Evolutionary conservation across 1,140 invertebrate species (phyloP), one percentile per base, ranked within the genome.

Genomic region (Brachystomella parvula): DNA sequence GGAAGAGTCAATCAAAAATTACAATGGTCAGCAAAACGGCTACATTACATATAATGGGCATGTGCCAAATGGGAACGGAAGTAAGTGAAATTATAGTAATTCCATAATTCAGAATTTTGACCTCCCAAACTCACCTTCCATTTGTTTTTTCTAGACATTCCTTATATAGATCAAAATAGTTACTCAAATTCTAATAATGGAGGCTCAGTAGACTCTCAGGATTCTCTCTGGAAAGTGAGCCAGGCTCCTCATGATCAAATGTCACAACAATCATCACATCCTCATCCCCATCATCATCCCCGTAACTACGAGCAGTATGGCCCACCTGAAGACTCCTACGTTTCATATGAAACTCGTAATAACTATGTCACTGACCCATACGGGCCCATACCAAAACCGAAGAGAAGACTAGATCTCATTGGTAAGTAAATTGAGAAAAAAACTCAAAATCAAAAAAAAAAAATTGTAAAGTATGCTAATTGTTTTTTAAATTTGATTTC

Each of bases 191-290:
- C 89, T 61, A 91, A 92, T 79, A 92, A 94, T 78, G 90, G 90
- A 28, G 90, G 92, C 60, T 92, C 90, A 63, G 90, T 94, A 39
- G 92, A 94, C 79, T 93, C 90, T 0, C 92, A 94, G 77, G 92
- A 94, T 77, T 94, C 90, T n/a, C 80, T 94, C 70, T 94, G 91
- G 90, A 90, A 94, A 79, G 88, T 92, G 83, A 92, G 93, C 79
- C 70, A 69, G 33, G 70, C 73, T 65, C 59, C 65, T 19, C 9
- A 47, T 44, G 29, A 12, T 19, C 6, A 12, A 49, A 19, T 6
- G 44, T 35, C 39, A 15, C 24, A 26, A 61, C 24, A 58, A 66
- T 56, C 49, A 53, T 28, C 61, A 70, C 21, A 57, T 47, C 26
- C 69, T 49, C 64, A 65, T 24, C 60, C 62, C 31, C 61, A 59